Base-by-base conservation (phyloP, 2,797 vertebrate species). In the Enteromius treurensis region DNA sequence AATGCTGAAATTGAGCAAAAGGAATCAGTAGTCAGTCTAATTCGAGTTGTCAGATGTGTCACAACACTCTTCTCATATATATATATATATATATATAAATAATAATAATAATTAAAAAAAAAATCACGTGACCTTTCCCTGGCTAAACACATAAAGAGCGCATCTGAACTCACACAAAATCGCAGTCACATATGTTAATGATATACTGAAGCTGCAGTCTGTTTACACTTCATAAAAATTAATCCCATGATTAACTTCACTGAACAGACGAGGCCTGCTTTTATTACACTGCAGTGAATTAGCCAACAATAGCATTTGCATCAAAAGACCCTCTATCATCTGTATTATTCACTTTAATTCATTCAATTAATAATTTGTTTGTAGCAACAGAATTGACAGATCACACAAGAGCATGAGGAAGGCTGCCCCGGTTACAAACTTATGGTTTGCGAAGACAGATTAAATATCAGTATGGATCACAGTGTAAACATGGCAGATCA, bases 161-260 rank as follows among this genome's bases (percentile, higher is more conserved):
- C 42, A 78, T 67, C 45, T 49, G 13, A 17, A 53, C 21, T 29
- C 42, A 62, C 53, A 73, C 53, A 62, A 47, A 37, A 67, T 77
- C 81, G 58, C 51, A 19, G 45, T 69, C 65, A 78, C 74, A 82
- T 26, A 29, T 76, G 62, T 70, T 71, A 47, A 67, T 83, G 51
- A 83, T 77, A 23, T 69, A 83, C 11, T 69, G 37, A 83, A 70
- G 65, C 74, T 77, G 74, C 37, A 17, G 64, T 70, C 53, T 71
- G 75, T 78, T 78, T 49, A 62, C 3, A 2, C 26, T 71, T 71
- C 82, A 71, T 62, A 70, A 62, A 83, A 71, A 10, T 40, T 14
- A 37, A 64, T 49, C 15, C 29, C 74, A 70, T 77, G 8, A 78
- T 26, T 62, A 37, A 77, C 21, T 26, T 37, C 51, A 75, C 26